Evolutionary conservation across 2,888 invertebrate genomes (phyloP).

Genomic region (Nephrotoma flavescens): DNA sequence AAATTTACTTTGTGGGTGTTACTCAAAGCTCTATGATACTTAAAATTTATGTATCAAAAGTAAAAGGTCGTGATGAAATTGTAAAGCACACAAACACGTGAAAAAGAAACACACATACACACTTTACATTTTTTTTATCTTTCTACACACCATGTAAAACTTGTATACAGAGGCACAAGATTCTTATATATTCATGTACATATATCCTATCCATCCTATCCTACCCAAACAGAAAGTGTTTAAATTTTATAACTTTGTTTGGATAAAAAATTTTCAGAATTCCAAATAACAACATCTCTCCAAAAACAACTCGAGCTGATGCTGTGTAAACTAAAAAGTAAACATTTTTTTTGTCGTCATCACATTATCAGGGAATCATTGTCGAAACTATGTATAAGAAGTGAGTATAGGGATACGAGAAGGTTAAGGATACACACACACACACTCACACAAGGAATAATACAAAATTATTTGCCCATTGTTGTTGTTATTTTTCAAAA

Average conservation of each 20-base stretch:
- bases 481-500: neutral
- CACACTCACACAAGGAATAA: neutral
- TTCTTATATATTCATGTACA: neutral
- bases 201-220: neutral
- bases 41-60: too few relatives aligned
- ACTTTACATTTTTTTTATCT: too few relatives aligned
- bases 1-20: too few relatives aligned
- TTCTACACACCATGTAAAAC: too few relatives aligned
- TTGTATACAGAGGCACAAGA: too few relatives aligned
- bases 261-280: neutral
- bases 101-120: too few relatives aligned
- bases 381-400: neutral
- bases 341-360: neutral
- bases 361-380: neutral
- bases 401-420: neutral
- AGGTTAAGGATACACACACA: neutral
- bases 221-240: neutral
- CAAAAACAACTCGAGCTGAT: neutral
- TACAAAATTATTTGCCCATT: neutral
- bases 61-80: too few relatives aligned
- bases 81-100: too few relatives aligned
- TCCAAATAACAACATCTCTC: neutral
- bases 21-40: too few relatives aligned
- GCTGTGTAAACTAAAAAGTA: neutral
- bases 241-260: neutral